Base-by-base conservation (phyloP, 2,888 invertebrate genomes). In the Strigamia transsilvanica region DNA sequence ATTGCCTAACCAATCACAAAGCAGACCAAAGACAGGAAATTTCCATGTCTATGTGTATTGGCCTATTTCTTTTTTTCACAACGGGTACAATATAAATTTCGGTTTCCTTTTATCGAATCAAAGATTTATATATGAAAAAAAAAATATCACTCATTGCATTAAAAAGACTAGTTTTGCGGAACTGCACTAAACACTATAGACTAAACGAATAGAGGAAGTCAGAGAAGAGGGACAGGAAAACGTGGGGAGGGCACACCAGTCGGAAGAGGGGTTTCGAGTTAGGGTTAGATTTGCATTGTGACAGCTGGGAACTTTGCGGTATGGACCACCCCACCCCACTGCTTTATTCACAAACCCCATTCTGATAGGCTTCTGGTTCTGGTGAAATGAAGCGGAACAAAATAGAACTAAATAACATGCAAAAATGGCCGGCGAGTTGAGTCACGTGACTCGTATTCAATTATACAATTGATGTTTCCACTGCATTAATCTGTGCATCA, bases 401-500 rank as follows among this genome's bases (percentile, higher is more conserved):
- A 61, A 61, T 61, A 61, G 61, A 61, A 61, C 21, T 61, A 61
- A 61, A 61, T 18, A 61, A 61, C 61, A 61, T 61, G 61, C 61
- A 61, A 61, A 46, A 61, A 61, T 61, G 61, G 61, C 61, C 61
- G 21, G 61, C 21, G 61, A 61, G 61, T 61, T 23, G 61, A 61
- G 61, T 61, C 61, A 61, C 61, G 61, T 61, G 61, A 61, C 61
- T 61, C 61, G 18, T 61, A 23, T 61, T 61, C 61, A 46, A 46
- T 46, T 46, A 46, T 46, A 46, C 61, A 61, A 61, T 61, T 61
- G 61, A 23, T 61, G 61, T 61, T 61, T 61, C 61, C 61, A 61
- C 21, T 61, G 21, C 23, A 23, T 61, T 61, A 61, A 23, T 10
- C 61, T 23, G 23, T 21, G 23, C 61, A 21, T 61, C 61, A 61